Conservation (phyloP, 2,113 vertebrate species). For the Hippocampus abdominalis region DNA sequence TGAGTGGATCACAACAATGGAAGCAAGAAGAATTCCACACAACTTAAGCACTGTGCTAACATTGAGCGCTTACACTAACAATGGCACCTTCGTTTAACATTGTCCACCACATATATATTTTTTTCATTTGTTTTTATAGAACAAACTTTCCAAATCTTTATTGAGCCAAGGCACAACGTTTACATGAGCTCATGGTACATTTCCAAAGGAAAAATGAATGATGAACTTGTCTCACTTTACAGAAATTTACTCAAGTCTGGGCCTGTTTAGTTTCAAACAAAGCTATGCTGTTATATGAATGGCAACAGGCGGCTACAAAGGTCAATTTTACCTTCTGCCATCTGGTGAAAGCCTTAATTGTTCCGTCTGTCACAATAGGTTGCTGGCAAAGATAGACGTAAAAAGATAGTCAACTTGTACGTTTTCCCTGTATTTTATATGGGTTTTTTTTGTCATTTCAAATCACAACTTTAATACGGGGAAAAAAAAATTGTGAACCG, state of each 20-base stretch:
- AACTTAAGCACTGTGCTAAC: constrained; percentile 12
- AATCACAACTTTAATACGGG: too few species aligned
- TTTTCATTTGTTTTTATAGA: background rate
- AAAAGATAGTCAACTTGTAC: too few species aligned
- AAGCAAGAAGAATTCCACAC: constrained; percentile 40
- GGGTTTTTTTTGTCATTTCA: too few species aligned
- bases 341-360: background rate
- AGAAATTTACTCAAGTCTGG: background rate
- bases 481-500: too few species aligned
- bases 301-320: background rate
- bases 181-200: background rate
- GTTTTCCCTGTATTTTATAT: too few species aligned
- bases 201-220: background rate
- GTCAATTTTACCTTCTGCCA: background rate
- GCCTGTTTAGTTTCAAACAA: too few species aligned
- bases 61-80: constrained; percentile 19
- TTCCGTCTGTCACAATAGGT: too few species aligned
- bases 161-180: too few species aligned
- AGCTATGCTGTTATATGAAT: too few species aligned
- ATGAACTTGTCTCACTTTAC: background rate
- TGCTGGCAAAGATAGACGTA: background rate
- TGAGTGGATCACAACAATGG: constrained; percentile 40
- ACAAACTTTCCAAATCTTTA: background rate
- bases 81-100: background rate
- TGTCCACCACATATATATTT: constrained; percentile 2